Evolutionary conservation across 2,888 invertebrate species (phyloP).

Genomic region (Melanostoma scalare): DNA sequence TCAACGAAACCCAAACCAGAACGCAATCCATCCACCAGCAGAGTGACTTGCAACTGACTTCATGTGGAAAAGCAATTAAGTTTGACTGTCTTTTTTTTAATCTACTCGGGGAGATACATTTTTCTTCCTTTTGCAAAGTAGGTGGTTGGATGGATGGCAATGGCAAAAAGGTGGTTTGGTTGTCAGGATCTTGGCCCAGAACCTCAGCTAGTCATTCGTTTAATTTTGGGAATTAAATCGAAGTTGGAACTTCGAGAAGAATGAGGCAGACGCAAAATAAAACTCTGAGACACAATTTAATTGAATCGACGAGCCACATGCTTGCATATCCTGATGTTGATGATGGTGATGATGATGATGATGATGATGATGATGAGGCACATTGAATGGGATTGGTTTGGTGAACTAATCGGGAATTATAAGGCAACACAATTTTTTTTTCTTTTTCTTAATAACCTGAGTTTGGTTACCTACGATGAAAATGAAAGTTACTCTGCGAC

Average conservation of each 20-base stretch:
- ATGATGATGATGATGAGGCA: conserved; percentile 1
- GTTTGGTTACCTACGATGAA: conserved; percentile 47
- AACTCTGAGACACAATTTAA: conserved; percentile 70
- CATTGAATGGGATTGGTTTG: not conserved
- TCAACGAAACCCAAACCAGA: conserved; percentile 61
- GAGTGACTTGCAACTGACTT: conserved; percentile 84
- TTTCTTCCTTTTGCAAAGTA: conserved; percentile 18
- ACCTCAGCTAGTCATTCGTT: conserved; percentile 64
- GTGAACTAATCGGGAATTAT: conserved; percentile 64
- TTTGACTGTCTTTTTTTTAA: conserved; percentile 70
- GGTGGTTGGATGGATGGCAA: conserved; percentile 25
- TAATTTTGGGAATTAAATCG: conserved; percentile 70
- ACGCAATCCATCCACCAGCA: conserved; percentile 50
- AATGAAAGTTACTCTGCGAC: conserved; percentile 35
- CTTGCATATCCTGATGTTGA: conserved; percentile 51
- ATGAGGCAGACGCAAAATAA: conserved; percentile 65
- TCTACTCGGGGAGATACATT: conserved; percentile 58
- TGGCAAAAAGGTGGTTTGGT: conserved; percentile 7
- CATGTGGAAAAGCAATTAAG: conserved; percentile 81
- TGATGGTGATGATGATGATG: conserved; percentile 38
- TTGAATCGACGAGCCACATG: conserved; percentile 69
- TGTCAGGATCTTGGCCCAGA: conserved; percentile 44
- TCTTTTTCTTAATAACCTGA: conserved; percentile 55
- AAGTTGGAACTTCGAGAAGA: conserved; percentile 49
- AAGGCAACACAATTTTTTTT: conserved; percentile 44